These are phyloP conservation scores for Labeo rohita DNA, from an alignment of 2,113 vertebrate species.

Conservation along the genomic window DNA sequence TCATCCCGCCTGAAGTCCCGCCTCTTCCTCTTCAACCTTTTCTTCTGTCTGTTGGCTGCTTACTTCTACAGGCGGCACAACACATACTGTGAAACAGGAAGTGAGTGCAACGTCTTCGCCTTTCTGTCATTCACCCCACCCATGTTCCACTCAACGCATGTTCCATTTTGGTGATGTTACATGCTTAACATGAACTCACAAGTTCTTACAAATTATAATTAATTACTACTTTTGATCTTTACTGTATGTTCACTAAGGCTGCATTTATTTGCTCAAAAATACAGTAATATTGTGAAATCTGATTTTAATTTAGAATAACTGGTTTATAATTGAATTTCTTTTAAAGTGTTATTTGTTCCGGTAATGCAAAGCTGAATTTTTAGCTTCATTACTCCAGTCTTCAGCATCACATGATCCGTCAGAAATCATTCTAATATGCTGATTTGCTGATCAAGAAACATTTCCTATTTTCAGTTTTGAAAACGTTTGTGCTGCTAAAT, in stretches of 20 bases:
- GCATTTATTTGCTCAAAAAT: not conserved
- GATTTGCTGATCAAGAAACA: too few species aligned
- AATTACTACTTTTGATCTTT: too few species aligned
- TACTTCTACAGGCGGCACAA: constrained; percentile 92
- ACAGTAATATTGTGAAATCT: not conserved
- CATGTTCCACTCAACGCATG: not conserved
- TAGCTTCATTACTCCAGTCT: too few species aligned
- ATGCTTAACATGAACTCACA: not conserved
- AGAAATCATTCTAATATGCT: too few species aligned
- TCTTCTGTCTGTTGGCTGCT: constrained; percentile 72
- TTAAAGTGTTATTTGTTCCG: too few species aligned
- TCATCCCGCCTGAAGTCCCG: constrained; percentile 87
- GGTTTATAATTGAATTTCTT: too few species aligned
- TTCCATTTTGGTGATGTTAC: not conserved
- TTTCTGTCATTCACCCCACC: constrained; percentile 9
- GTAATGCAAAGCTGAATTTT: too few species aligned
- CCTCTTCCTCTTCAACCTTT: constrained; percentile 85
- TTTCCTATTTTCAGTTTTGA: not conserved
- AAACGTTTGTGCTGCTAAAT: not conserved
- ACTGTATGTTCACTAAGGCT: not conserved
- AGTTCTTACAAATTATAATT: not conserved
- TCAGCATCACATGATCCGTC: too few species aligned
- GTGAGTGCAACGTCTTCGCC: constrained; percentile 74
- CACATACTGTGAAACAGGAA: constrained; percentile 86
- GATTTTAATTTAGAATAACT: too few species aligned